Conservation (phyloP, 2,888 invertebrate species). For the Allophyes oxyacanthae region DNA sequence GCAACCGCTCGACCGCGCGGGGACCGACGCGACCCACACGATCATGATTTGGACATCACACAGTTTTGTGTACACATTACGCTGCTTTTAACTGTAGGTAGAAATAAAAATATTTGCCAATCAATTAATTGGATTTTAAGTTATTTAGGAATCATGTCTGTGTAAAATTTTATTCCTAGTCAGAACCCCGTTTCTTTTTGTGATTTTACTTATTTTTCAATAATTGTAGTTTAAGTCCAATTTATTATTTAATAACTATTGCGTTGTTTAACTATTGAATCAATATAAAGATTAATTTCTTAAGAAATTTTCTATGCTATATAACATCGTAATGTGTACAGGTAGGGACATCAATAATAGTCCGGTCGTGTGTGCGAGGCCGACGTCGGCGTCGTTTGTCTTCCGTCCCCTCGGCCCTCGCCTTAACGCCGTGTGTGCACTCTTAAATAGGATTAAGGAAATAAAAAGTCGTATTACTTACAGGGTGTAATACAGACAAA, state of each 20-base stretch:
- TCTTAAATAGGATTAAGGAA: constrained; percentile 54
- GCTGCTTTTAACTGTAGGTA: not conserved
- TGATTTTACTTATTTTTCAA: no score
- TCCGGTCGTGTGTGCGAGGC: constrained; percentile 33
- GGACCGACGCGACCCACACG: not conserved
- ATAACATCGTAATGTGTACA: constrained; percentile 4
- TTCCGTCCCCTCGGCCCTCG: constrained; percentile 26
- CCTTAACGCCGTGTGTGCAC: constrained; percentile 39
- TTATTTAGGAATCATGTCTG: not conserved
- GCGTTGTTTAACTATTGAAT: no score
- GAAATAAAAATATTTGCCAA: constrained; percentile 2
- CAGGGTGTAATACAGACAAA: constrained; percentile 41
- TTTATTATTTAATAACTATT: no score
- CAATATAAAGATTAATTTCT: not conserved
- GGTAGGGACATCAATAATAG: constrained; percentile 43
- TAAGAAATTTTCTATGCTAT: not conserved
- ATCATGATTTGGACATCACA: not conserved
- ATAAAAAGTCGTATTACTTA: constrained; percentile 54
- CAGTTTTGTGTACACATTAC: constrained; percentile 4
- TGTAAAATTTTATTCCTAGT: no score
- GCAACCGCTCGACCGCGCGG: constrained; percentile 13
- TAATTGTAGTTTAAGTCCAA: no score
- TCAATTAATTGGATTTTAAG: not conserved
- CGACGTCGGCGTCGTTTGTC: constrained; percentile 56
- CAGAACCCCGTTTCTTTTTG: no score